Evolutionary conservation across 2,888 invertebrate genomes (phyloP), one percentile per base, ranked within the genome.

Genomic region (Euclidia mi): DNA sequence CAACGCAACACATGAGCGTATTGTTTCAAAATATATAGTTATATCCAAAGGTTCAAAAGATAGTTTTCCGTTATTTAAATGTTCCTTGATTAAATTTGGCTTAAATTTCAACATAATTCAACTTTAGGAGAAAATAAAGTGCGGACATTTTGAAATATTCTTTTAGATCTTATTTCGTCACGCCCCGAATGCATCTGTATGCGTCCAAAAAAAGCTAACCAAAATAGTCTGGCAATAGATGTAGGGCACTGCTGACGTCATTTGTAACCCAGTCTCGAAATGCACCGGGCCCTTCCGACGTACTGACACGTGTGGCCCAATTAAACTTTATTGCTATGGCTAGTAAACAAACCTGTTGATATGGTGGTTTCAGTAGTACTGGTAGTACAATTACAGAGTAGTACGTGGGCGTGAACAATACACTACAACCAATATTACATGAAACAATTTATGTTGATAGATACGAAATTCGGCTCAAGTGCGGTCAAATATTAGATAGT

Each of bases 231-330:
- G 76, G 74, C 79, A 78, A 65, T 71, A 62, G 72, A 81, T 79
- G 74, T 86, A 84, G 88, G 85, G 79, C 88, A 74, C 29, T 52
- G 55, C 72, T 91, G 92, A 92, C 93, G 93, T 93, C 92, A 92
- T 71, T 62, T 48, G 58, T 79, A 84, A 83, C 86, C 87, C 82
- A 82, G 77, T 86, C 80, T 76, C 75, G 64, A 82, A 84, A 81
- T 85, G 84, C 84, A 84, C 43, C 68, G 71, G 71, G 82, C 87
- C 89, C 88, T 90, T 85, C 73, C 76, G 71, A 75, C 71, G 82
- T 81, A 58, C 52, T 40, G 57, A 67, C 88, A 87, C 85, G 86
- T 86, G 88, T 71, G 85, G 58, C 76, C 88, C 68, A 81, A 78
- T 81, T 83, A 78, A 46, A 59, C 72, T 81, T 81, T 76, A 78